Conservation (phyloP, 2,888 invertebrate genomes). For the Spisula solida region DNA sequence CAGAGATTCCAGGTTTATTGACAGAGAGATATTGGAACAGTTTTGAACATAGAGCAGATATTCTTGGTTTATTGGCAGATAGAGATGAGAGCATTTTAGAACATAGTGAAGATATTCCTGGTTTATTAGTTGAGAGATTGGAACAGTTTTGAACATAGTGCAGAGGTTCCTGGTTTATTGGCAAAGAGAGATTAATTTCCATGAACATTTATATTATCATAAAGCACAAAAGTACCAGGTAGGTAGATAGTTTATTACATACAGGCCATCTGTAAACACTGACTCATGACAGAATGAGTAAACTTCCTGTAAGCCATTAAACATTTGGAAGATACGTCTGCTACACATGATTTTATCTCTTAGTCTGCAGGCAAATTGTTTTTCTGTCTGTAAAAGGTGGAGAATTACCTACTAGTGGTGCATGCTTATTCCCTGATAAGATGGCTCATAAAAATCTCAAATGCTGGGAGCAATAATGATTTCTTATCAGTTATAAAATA, state of each 20-base stretch:
- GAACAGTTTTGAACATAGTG: background rate
- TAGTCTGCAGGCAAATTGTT: background rate
- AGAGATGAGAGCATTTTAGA: too few relatives aligned
- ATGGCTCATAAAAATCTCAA: too few relatives aligned
- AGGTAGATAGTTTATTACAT: background rate
- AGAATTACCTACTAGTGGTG: background rate
- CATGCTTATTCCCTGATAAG: background rate
- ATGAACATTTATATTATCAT: background rate
- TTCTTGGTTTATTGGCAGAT: too few relatives aligned
- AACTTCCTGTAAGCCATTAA: slow-evolving; percentile 18
- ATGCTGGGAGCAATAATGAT: too few relatives aligned
- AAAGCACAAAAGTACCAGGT: background rate
- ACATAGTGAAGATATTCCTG: too few relatives aligned
- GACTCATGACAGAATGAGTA: slow-evolving; percentile 16
- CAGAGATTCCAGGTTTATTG: too few relatives aligned
- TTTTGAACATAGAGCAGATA: too few relatives aligned
- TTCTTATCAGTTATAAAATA: background rate
- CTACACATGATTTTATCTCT: background rate
- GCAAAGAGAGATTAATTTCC: background rate
- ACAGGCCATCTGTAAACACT: slow-evolving; percentile 12
- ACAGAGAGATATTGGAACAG: too few relatives aligned
- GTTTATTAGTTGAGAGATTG: too few relatives aligned
- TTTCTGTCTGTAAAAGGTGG: background rate
- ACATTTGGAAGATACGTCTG: background rate
- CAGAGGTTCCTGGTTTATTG: background rate